These are phyloP conservation scores for Amphiura filiformis DNA, from an alignment of 35 echinoderm and acorn worm genomes.

Conservation along the genomic window DNA sequence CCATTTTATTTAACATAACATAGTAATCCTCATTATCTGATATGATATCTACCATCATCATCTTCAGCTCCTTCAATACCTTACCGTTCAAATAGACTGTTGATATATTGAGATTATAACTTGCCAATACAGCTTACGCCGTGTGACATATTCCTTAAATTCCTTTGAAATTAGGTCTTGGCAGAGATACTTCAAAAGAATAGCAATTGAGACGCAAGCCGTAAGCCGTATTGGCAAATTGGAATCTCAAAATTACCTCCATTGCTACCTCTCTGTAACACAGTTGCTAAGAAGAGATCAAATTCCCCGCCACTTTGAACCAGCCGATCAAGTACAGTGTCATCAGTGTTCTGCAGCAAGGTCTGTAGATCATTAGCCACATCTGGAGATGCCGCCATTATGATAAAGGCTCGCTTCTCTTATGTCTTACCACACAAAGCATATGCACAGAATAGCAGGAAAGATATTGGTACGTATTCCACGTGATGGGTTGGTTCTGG, in stretches of 20 bases:
- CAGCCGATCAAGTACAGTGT: neutral
- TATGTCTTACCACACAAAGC: too few species aligned
- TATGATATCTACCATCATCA: neutral
- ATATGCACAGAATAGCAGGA: too few species aligned
- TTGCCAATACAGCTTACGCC: neutral
- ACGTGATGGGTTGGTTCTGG: too few species aligned
- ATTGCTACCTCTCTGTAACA: neutral
- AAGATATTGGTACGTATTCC: too few species aligned
- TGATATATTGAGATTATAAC: too few species aligned
- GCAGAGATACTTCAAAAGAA: neutral
- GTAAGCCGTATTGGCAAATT: neutral
- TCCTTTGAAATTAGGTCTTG: neutral
- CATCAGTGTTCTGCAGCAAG: neutral
- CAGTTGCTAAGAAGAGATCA: neutral
- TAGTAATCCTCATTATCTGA: neutral
- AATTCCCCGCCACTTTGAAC: conserved; percentile 9
- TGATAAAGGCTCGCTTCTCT: too few species aligned
- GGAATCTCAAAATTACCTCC: conserved; percentile 33
- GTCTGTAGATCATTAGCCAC: neutral
- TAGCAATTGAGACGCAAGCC: neutral
- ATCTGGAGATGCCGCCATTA: neutral
- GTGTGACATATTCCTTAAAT: neutral
- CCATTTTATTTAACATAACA: too few species aligned
- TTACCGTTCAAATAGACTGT: neutral
- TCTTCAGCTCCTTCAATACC: too few species aligned